Base-by-base conservation (phyloP, 2,113 vertebrate species). In the Vireo altiloquus region DNA sequence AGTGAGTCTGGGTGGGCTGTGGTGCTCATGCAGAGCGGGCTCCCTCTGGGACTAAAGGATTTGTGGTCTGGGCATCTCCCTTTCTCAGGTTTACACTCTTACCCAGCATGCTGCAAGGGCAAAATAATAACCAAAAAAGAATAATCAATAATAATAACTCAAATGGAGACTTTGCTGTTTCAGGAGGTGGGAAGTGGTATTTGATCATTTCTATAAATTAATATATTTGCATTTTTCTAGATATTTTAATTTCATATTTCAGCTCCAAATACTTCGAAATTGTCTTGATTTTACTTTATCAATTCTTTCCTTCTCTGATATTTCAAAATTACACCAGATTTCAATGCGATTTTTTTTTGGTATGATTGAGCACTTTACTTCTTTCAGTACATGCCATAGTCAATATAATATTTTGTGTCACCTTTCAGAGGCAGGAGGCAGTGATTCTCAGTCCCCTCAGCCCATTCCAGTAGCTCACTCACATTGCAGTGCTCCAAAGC, bases 21-120 rank as follows among this genome's bases (percentile, higher is more conserved):
- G 63, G 35, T 46, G 56, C 2, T 50, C 13, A 0, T 0, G 21
- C 17, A 13, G 21, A 44, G 63, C 15, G 12, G 9, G 39, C 39
- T 39, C 39, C 28, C 63, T 2, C 27, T 0, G 17, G 14, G 46
- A 15, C 59, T 22, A 2, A 0, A 1, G 25, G 10, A 42, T n/a
- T 7, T 1, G 1, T 0, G 4, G 7, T 7, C 30, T 20, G 15
- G 8, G 12, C 15, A 2, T 2, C 2, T 13, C 18, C 56, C 9
- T 4, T 33, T 20, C 71, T 60, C 57, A 42, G 19, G 4, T 17
- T 66, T n/a, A 22, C 14, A 20, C 8, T 20, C 63, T 28, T 10
- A 39, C 25, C 11, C 22, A 10, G 12, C 12, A 20, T 22, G 31
- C 30, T 53, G 9, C 8, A 30, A n/a, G 10, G 52, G 54, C 22